Conservation (phyloP, 2,113 vertebrate genomes). For the Corythaixoides concolor region DNA sequence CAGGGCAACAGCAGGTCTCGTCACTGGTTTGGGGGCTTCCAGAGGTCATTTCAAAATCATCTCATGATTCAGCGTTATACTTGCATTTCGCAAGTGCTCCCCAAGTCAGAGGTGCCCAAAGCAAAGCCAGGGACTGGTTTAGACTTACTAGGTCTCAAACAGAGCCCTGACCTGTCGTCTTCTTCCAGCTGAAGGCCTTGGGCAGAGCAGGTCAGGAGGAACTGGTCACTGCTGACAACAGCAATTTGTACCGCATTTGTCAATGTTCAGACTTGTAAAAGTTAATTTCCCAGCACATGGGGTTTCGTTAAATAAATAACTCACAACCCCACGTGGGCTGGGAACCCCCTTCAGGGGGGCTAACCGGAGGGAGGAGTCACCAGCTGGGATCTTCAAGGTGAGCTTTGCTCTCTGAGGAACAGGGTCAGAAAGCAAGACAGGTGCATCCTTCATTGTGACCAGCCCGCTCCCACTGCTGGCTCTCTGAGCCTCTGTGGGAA, state of each 20-base stretch:
- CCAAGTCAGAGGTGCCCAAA: neutral
- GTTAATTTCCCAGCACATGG: neutral
- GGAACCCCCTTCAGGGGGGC: neutral
- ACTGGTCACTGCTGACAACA: neutral
- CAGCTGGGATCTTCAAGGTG: neutral
- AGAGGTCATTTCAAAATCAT: neutral
- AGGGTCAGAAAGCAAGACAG: neutral
- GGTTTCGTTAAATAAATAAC: neutral
- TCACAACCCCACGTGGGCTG: neutral
- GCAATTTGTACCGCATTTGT: neutral
- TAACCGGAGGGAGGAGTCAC: neutral
- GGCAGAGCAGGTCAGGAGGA: neutral
- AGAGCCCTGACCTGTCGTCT: neutral
- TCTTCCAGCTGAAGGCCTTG: neutral
- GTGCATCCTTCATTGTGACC: neutral
- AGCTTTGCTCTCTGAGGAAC: neutral
- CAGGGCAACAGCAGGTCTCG: neutral
- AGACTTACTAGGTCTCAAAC: neutral
- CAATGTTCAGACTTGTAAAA: accelerated
- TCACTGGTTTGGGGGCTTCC: neutral
- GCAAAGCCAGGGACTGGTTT: neutral
- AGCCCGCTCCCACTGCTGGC: neutral
- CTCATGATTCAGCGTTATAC: neutral
- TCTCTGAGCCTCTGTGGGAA: neutral
- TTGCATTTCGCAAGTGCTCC: neutral